These are phyloP conservation scores for Camptogramma bilineatum DNA, from an alignment of 2,888 invertebrate genomes.

Conservation along the genomic window DNA sequence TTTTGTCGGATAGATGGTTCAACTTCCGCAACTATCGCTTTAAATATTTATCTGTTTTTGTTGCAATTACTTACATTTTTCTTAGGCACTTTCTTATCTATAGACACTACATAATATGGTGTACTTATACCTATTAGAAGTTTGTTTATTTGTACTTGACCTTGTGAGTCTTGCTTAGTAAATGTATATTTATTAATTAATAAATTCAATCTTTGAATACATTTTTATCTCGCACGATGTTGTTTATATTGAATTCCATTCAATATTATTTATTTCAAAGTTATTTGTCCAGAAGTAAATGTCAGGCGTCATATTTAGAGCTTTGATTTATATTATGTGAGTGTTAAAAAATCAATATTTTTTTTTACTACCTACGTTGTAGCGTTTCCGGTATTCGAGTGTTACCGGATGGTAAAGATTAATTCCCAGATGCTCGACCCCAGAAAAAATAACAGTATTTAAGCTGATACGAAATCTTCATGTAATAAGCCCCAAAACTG, in stretches of 20 bases:
- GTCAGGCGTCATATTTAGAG: conserved; percentile 6
- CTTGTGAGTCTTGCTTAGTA: too few species aligned
- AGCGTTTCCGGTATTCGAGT: conserved; percentile 70
- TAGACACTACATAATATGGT: neutral
- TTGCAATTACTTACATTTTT: conserved; percentile 9
- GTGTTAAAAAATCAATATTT: conserved; percentile 28
- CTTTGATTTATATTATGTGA: conserved; percentile 8
- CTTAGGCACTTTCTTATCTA: neutral
- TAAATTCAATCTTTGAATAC: neutral
- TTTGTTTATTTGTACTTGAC: neutral
- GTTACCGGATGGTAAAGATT: conserved; percentile 73
- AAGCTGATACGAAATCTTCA: conserved; percentile 1
- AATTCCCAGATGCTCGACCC: conserved; percentile 49
- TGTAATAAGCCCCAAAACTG: neutral
- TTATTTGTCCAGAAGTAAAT: neutral
- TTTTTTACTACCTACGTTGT: conserved; percentile 66
- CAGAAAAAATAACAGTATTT: conserved; percentile 10
- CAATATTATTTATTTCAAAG: too few species aligned
- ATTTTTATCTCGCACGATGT: neutral
- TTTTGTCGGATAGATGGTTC: conserved; percentile 23
- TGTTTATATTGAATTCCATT: too few species aligned
- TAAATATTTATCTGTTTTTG: conserved; percentile 11
- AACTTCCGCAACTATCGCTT: conserved; percentile 19
- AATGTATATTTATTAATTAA: too few species aligned
- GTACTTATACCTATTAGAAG: neutral